Conservation (phyloP, 2,888 invertebrate species). For the Acrobasis suavella region DNA sequence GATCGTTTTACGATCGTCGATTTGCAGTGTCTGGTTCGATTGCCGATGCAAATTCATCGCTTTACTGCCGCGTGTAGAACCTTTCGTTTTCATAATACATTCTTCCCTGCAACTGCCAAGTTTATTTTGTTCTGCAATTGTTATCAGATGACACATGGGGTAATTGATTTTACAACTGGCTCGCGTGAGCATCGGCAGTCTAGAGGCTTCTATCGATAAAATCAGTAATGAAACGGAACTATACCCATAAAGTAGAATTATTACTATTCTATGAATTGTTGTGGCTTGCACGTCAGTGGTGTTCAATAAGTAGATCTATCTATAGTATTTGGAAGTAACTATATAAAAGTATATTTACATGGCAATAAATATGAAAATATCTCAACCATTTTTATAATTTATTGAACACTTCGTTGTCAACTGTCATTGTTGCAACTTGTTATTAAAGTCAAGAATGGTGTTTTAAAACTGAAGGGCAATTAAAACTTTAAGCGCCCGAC, state of each 20-base stretch:
- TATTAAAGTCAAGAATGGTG: not conserved
- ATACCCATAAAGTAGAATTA: conserved; percentile 14
- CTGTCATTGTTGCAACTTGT: not conserved
- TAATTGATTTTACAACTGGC: conserved; percentile 30
- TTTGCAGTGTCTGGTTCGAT: conserved; percentile 68
- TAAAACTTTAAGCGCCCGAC: conserved; percentile 5
- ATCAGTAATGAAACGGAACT: conserved; percentile 19
- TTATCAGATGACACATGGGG: conserved; percentile 48
- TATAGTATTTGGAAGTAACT: too few relatives aligned
- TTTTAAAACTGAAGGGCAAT: conserved; percentile 9
- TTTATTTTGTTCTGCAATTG: conserved; percentile 54
- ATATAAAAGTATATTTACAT: too few relatives aligned
- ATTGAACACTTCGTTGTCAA: not conserved
- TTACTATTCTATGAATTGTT: conserved; percentile 12
- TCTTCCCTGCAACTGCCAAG: conserved; percentile 52
- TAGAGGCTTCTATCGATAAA: conserved; percentile 23
- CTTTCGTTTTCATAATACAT: conserved; percentile 64
- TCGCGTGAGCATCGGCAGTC: conserved; percentile 31
- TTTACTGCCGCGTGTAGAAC: conserved; percentile 68
- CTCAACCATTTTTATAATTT: not conserved
- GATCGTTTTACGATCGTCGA: conserved; percentile 72
- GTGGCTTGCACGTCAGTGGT: not conserved
- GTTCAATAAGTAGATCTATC: not conserved
- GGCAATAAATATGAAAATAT: too few relatives aligned
- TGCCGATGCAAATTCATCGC: conserved; percentile 65